Base-by-base conservation (phyloP, 2,888 invertebrate species). In the Drosophila lutescens region DNA sequence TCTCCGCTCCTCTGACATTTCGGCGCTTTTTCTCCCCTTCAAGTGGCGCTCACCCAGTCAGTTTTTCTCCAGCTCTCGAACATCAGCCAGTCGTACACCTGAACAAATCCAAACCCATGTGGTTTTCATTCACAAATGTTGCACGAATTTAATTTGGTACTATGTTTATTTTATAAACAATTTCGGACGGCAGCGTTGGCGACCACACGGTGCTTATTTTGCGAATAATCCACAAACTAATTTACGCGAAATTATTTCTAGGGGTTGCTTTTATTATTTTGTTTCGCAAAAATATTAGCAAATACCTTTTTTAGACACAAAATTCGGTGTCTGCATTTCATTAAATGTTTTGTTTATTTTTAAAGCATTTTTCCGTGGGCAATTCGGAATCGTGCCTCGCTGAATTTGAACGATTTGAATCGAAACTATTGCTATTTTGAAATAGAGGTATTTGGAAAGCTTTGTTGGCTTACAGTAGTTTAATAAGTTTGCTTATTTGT, bases 1-100 rank as follows among this genome's bases (percentile, higher is more conserved):
- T 66, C 41, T 53, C 49, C 3, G 20, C 9, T 13, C 20, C 44
- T 12, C 30, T 8, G 26, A 13, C 43, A 38, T 65, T 62, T 49
- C 9, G 54, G 20, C 26, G 36, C 23, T 17, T 36, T 60, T 66
- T 44, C 46, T 36, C n/a, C 40, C 46, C 17, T 34, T 40, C 36
- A 46, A 40, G 26, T 53, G 38, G 40, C 8, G 17, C 38, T 12
- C 53, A 40, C n/a, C 32, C 8, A 17, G 30, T 58, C 15, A 46
- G 59, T 20, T 38, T 13, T 46, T 38, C 61, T 46, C 43, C 70
- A 78, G 71, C 13, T 51, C 17, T n/a, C n/a, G 9, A 30, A 8
- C 57, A 50, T 30, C 54, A 23, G 17, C 12, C n/a, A 10, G n/a
- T 15, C n/a, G 17, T 10, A 17, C n/a, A n/a, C 38, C 12, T 49